Base-by-base conservation (phyloP, 2,113 vertebrate species). In the Sorex araneus region DNA sequence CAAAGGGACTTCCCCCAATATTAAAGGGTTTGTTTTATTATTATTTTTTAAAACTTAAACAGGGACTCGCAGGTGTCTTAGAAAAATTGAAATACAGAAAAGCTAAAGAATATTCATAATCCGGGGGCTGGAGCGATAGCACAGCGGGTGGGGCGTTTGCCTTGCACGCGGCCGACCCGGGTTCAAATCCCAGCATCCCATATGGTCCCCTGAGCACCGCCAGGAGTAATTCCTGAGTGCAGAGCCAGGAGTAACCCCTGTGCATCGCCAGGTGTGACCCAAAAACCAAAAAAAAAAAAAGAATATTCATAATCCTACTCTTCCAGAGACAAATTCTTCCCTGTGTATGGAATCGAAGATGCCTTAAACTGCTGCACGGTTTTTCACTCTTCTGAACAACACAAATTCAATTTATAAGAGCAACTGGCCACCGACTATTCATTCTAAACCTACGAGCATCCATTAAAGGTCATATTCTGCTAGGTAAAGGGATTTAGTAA, bases 261-360 rank as follows among this genome's bases (percentile, higher is more conserved):
- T n/a, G n/a, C n/a, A n/a, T n/a, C n/a, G n/a, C n/a, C n/a, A n/a
- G n/a, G n/a, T n/a, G n/a, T n/a, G n/a, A n/a, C n/a, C n/a, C n/a
- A n/a, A n/a, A n/a, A n/a, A n/a, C n/a, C n/a, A n/a, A n/a, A n/a
- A n/a, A n/a, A n/a, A n/a, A n/a, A n/a, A n/a, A 77, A 78, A 88
- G n/a, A 69, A 85, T 40, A 40, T 40, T 21, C 71, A 90, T 18
- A 87, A 89, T 83, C 40, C 1, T 45, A 82, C 27, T 89, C 50
- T 89, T 94, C 18, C 18, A 83, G 71, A 87, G 54, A 89, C n/a
- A 89, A 94, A 75, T 23, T 71, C 30, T 84, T 67, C 50, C 25
- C 67, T 67, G 40, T 60, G n/a, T 81, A 77, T 50, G 69, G 85
- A 86, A 89, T n/a, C 13, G 6, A 8, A 64, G 36, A 34, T 43